Evolutionary conservation across 2,113 vertebrate species (phyloP), one percentile per base, ranked within the genome.

Genomic region (Jaculus jaculus): DNA sequence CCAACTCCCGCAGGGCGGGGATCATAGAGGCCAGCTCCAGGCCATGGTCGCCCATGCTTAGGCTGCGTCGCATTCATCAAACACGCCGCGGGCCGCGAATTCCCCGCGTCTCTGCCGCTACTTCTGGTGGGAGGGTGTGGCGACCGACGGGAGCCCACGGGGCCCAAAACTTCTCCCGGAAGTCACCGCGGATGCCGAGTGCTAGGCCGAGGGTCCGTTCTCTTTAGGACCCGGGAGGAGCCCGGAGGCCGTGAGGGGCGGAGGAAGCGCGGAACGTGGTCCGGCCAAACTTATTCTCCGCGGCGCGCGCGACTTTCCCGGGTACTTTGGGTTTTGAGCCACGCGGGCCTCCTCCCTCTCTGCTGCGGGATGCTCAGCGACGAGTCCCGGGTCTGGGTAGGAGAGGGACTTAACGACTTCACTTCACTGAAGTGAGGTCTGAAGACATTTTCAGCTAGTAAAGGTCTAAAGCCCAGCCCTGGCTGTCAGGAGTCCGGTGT

Each of bases 11-110:
- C 54, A 99, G 98, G 74, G 99, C 99, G 39, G 99, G 99, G 74
- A 99, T 99, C 99, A 99, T 99, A 1, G 99, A 99, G 1, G 99
- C 99, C 99, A 99, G 98, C 94, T 99, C 99, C 93, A 99, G 96
- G 5, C 98, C 98, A 7, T 97, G 98, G n/a, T 99, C 99, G 96
- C 98, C 98, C 86, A 98, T 98, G 61, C 60, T 97, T 84, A 42
- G 32, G 3, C 15, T 0, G 47, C 6, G 47, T 54, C 0, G 28
- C 28, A 11, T 86, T 68, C 30, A 1, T 16, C 73, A 18, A 16
- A 23, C 6, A 16, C 47, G 6, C n/a, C 1, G 18, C 42, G 42
- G 42, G 42, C 77, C 16, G 2, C 47, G 3, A 7, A 84, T 0
- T 77, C 61, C 7, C 12, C 24, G 37, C 92, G 83, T 69, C n/a